Evolutionary conservation across 2,888 invertebrate genomes (phyloP).

Genomic region (Catocala sponsa): DNA sequence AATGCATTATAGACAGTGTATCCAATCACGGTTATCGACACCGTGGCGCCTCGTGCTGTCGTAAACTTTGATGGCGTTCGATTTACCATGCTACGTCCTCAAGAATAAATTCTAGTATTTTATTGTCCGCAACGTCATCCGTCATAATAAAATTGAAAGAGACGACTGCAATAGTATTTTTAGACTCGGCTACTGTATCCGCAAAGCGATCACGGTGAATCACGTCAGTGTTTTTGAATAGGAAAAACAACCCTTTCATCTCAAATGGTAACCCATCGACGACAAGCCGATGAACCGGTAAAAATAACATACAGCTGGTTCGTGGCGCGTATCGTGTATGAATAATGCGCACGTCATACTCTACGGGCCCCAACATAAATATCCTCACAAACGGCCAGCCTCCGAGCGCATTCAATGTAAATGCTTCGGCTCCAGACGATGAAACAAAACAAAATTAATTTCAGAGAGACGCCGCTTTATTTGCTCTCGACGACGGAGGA

Average conservation of each 20-base stretch:
- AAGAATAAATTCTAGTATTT: slow-evolving; percentile 45
- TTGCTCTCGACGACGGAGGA: slow-evolving; percentile 71
- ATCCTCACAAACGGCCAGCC: slow-evolving; percentile 82
- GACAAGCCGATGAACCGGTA: slow-evolving; percentile 80
- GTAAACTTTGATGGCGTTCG: slow-evolving; percentile 81
- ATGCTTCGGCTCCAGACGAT: slow-evolving; percentile 83
- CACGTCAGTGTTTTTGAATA: slow-evolving; percentile 43
- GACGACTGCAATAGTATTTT: slow-evolving; percentile 16
- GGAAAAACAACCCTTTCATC: slow-evolving; percentile 55
- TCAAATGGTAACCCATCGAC: slow-evolving; percentile 56
- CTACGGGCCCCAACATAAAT: slow-evolving; percentile 84
- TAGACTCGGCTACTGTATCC: slow-evolving; percentile 26
- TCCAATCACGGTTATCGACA: slow-evolving; percentile 74
- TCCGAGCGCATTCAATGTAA: slow-evolving; percentile 87
- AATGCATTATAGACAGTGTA: slow-evolving; percentile 68
- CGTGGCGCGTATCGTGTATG: slow-evolving; percentile 77
- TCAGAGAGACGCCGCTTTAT: slow-evolving; percentile 83
- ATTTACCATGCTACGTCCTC: slow-evolving; percentile 57
- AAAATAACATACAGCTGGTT: slow-evolving; percentile 83
- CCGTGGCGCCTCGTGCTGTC: slow-evolving; percentile 74
- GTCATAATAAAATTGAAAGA: slow-evolving; percentile 17
- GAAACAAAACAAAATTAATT: slow-evolving; percentile 88
- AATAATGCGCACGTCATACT: slow-evolving; percentile 86
- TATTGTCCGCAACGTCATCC: slow-evolving; percentile 28
- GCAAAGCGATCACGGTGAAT: slow-evolving; percentile 34